Conservation (phyloP, 92 coral and sea anemone species). For the Paragorgia papillata region DNA sequence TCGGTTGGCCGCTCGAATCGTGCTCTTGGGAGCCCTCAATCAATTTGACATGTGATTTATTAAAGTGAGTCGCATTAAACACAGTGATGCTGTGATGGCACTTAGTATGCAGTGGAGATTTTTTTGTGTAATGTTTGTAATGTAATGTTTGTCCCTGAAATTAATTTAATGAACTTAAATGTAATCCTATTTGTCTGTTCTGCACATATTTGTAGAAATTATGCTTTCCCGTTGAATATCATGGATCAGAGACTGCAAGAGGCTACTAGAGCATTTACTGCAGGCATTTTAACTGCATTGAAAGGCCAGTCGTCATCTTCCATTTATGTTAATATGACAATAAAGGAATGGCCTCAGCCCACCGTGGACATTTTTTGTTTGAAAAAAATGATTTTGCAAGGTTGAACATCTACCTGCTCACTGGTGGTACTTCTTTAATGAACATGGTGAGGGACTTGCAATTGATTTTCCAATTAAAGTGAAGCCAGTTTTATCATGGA, state of each 20-base stretch:
- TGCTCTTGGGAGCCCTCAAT: conserved; percentile 38
- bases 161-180: too few species aligned
- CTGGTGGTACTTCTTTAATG: conserved; percentile 55
- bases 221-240: too few species aligned
- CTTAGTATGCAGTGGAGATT: too few species aligned
- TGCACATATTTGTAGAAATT: too few species aligned
- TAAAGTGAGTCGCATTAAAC: conserved; percentile 15
- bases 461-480: too few species aligned
- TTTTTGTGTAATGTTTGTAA: too few species aligned
- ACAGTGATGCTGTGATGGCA: too few species aligned
- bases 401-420: conserved; percentile 36
- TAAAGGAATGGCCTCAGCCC: conserved; percentile 52
- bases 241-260: too few species aligned
- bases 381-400: conserved; percentile 38
- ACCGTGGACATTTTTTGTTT: conserved; percentile 50
- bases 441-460: conserved; percentile 61
- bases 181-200: too few species aligned
- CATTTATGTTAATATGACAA: conserved; percentile 41
- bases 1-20: too few species aligned
- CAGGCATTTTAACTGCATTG: conserved; percentile 41
- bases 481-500: conserved; percentile 53
- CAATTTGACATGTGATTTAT: conserved; percentile 26
- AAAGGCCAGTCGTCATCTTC: conserved; percentile 45
- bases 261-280: conserved; percentile 46
- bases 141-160: too few species aligned